These are phyloP conservation scores for Nephotettix cincticeps DNA, from an alignment of 1,140 invertebrate genomes.

Conservation along the genomic window DNA sequence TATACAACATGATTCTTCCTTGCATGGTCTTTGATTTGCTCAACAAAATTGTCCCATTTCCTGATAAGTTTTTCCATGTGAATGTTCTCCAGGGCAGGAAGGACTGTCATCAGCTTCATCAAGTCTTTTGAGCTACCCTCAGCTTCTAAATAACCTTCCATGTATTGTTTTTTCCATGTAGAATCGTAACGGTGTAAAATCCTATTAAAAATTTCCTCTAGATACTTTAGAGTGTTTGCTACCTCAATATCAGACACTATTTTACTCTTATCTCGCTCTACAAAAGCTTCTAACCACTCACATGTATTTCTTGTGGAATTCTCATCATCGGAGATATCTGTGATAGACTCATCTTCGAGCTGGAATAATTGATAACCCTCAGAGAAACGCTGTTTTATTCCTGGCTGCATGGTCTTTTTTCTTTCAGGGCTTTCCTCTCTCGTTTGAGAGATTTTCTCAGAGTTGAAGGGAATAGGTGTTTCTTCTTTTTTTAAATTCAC, in stretches of 20 bases:
- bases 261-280: not conserved
- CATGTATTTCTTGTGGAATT: not conserved
- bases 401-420: not conserved
- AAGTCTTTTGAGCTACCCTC: not conserved
- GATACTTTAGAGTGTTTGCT: not conserved
- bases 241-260: not conserved
- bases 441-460: not conserved
- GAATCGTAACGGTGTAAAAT: constrained; percentile 13
- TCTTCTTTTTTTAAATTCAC: not conserved
- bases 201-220: constrained; percentile 11
- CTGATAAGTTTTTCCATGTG: not conserved
- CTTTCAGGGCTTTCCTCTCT: not conserved
- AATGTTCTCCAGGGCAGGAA: not conserved
- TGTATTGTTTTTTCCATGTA: constrained; percentile 5
- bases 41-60: not conserved
- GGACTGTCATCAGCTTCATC: not conserved
- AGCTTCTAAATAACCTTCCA: constrained; percentile 8
- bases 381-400: not conserved
- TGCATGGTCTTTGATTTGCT: not conserved
- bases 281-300: not conserved
- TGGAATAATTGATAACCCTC: not conserved
- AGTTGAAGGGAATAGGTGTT: not conserved
- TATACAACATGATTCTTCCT: constrained; percentile 3
- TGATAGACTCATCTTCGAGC: not conserved
- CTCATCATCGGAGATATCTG: not conserved